phyloP scores from a whole-genome alignment of 2,888 invertebrate genomes.

The Carcina quercana region DNA sequence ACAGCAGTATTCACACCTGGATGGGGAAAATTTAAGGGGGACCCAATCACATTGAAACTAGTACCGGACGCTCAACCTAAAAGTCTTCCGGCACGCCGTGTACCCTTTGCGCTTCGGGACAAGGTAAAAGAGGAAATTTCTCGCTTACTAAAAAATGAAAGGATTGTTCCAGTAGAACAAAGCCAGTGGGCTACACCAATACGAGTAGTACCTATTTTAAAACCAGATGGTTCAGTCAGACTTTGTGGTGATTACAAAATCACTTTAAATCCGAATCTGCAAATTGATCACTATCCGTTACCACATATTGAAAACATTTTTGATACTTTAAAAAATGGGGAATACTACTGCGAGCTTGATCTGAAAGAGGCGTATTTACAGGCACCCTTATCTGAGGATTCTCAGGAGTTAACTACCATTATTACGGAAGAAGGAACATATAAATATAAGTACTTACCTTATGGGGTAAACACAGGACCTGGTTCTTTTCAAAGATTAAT shows the following conservation, averaged over 20 bases:
- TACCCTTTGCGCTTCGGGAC: background rate
- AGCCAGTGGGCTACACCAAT: background rate
- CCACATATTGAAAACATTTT: background rate
- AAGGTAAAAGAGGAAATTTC: background rate
- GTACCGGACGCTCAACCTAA: background rate
- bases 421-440: background rate
- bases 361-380: conserved; percentile 1
- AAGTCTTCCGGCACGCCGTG: background rate
- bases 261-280: background rate
- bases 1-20: conserved; percentile 12
- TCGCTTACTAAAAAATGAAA: background rate
- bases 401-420: background rate
- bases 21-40: conserved; percentile 13
- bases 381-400: background rate
- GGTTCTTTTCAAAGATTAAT: background rate
- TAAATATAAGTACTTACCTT: background rate
- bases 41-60: conserved; percentile 4
- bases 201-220: background rate
- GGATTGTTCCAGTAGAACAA: background rate
- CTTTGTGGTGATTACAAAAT: background rate
- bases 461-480: background rate
- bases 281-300: background rate
- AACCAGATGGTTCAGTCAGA: background rate
- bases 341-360: background rate
- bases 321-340: background rate